Conservation (phyloP, 2,888 invertebrate genomes). For the Glaucopsyche alexis region DNA sequence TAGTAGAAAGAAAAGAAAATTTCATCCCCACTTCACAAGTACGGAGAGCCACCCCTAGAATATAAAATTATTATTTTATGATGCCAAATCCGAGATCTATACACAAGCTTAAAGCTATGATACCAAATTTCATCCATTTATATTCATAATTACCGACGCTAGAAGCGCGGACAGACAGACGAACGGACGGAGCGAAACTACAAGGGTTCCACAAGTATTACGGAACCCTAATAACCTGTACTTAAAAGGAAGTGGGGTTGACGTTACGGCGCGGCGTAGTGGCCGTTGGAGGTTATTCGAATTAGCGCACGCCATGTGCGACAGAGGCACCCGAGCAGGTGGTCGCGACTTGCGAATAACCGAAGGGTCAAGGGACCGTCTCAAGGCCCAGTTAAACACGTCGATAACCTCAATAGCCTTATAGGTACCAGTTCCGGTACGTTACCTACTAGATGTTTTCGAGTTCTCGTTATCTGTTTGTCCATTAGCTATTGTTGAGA, state of each 20-base stretch:
- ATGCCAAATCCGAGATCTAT: too few species aligned
- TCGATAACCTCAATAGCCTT: conserved; percentile 60
- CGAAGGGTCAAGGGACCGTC: conserved; percentile 69
- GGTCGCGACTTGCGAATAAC: conserved; percentile 48
- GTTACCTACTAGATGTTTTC: conserved; percentile 14
- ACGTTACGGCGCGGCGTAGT: conserved; percentile 6
- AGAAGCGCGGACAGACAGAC: too few species aligned
- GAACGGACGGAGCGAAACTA: too few species aligned
- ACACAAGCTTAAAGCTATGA: too few species aligned
- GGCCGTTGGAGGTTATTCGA: conserved; percentile 46
- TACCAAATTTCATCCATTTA: too few species aligned
- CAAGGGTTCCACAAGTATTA: too few species aligned
- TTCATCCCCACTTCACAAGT: too few species aligned
- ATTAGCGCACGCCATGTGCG: conserved; percentile 42
- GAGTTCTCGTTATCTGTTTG: not conserved
- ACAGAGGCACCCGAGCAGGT: conserved; percentile 65
- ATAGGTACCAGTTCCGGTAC: conserved; percentile 32
- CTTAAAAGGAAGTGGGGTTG: conserved; percentile 3
- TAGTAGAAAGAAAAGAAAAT: too few species aligned
- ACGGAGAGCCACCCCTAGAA: too few species aligned
- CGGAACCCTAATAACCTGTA: conserved; percentile 1
- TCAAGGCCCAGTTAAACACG: conserved; percentile 63
- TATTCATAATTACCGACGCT: too few species aligned
- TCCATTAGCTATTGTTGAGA: not conserved
- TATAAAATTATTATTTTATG: too few species aligned